These are phyloP conservation scores for Dufourea novaeangliae DNA, from an alignment of 1,140 invertebrate species.

Conservation along the genomic window DNA sequence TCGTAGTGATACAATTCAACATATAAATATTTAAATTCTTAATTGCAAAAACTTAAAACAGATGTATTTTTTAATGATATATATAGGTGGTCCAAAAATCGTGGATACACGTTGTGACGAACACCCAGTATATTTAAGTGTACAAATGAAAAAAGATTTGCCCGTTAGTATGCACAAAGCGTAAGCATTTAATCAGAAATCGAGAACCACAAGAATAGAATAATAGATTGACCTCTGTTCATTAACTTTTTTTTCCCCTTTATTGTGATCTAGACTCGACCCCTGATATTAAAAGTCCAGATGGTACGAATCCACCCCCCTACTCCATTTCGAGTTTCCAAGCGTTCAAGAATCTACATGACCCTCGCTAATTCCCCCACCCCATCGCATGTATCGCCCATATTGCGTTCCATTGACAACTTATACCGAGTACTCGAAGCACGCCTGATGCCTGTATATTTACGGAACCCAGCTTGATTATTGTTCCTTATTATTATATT, in stretches of 20 bases:
- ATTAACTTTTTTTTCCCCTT: constrained; percentile 29
- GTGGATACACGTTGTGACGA: too few species aligned
- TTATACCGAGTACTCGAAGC: background rate
- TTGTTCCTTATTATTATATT: background rate
- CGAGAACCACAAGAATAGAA: background rate
- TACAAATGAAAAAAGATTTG: too few species aligned
- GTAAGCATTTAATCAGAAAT: background rate
- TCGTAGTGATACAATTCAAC: too few species aligned
- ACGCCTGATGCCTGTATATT: background rate
- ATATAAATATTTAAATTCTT: too few species aligned
- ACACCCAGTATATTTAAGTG: too few species aligned
- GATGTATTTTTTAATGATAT: too few species aligned
- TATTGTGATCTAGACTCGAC: background rate
- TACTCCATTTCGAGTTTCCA: constrained; percentile 20
- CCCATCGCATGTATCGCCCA: background rate
- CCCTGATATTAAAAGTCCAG: constrained; percentile 29
- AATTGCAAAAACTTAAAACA: too few species aligned
- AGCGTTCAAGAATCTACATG: constrained; percentile 21
- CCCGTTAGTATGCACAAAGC: background rate
- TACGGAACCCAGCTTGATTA: background rate
- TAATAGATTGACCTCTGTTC: constrained; percentile 7
- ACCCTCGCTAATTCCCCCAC: constrained; percentile 8
- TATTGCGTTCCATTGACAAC: constrained; percentile 10
- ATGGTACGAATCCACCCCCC: constrained; percentile 28
- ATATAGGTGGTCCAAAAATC: too few species aligned